Evolutionary conservation across 2,113 vertebrate genomes (phyloP), one percentile per base, ranked within the genome.

Genomic region (Dromaius novaehollandiae): DNA sequence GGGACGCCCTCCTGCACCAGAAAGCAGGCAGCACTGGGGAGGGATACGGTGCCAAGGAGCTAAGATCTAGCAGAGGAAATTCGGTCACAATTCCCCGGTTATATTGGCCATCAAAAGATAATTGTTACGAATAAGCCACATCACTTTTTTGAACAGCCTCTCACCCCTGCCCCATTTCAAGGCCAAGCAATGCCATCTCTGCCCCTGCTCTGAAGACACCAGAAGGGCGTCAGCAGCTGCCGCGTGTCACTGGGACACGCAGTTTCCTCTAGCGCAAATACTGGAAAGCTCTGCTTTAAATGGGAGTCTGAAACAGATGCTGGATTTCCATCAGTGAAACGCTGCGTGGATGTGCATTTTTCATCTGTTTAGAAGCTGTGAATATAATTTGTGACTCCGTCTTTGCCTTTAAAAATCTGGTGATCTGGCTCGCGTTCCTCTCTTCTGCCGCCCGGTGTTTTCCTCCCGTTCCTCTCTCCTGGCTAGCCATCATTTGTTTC

Each of bases 211-310:
- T 55, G 18, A 51, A 70, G 76, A 44, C 34, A 22, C 32, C 2
- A 2, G 28, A 40, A 86, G 83, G 58, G 55, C 65, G 64, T 24
- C 69, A 94, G 65, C 58, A 80, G 79, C 12, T 20, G 25, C 21
- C 82, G 48, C 0, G 1, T 0, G 0, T 8, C 74, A 38, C 0
- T 0, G 0, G n/a, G 53, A 93, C 22, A 63, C 77, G 78, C 13
- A 73, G 36, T n/a, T 9, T 78, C 44, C 83, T 82, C 58, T 61
- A 76, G 56, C 71, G 63, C 63, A 73, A 91, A 85, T n/a, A 65
- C 11, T 2, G 0, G 6, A 60, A 68, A 44, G 56, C 19, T n/a
- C 42, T 0, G 6, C 48, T 76, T 55, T 40, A 74, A 82, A 86
- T 14, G 9, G 19, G 28, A 89, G 14, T 76, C 63, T 58, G 13